Evolutionary conservation across 2,113 vertebrate genomes (phyloP).

Genomic region (Zosterops japonicus): DNA sequence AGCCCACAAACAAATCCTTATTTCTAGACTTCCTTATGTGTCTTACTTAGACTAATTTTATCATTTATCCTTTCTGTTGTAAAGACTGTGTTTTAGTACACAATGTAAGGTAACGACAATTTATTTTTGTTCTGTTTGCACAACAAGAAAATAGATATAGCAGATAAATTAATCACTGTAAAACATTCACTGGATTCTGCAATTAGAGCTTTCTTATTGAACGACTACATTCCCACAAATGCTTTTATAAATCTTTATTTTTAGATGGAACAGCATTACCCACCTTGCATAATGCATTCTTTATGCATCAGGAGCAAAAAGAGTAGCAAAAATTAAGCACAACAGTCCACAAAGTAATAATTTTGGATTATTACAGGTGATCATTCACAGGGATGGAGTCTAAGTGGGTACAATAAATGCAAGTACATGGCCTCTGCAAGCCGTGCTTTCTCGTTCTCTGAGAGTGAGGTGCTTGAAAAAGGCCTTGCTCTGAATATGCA

Average conservation of each 20-base stretch:
- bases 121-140: neutral
- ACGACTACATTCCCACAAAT: neutral
- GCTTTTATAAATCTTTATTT: neutral
- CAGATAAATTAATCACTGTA: neutral
- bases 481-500: neutral
- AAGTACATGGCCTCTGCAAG: neutral
- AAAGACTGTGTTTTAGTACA: neutral
- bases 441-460: neutral
- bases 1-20: neutral
- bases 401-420: neutral
- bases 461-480: accelerated
- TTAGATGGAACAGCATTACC: neutral
- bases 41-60: neutral
- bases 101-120: neutral
- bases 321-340: neutral
- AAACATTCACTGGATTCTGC: neutral
- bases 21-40: neutral
- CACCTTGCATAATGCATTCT: neutral
- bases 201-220: constrained; percentile 4
- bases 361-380: neutral
- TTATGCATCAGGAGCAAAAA: neutral
- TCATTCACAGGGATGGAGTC: neutral
- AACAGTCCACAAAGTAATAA: neutral
- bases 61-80: neutral
- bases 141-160: neutral